Evolutionary conservation across 2,797 vertebrate genomes (phyloP), one percentile per base, ranked within the genome.

Genomic region (Mus caroli): DNA sequence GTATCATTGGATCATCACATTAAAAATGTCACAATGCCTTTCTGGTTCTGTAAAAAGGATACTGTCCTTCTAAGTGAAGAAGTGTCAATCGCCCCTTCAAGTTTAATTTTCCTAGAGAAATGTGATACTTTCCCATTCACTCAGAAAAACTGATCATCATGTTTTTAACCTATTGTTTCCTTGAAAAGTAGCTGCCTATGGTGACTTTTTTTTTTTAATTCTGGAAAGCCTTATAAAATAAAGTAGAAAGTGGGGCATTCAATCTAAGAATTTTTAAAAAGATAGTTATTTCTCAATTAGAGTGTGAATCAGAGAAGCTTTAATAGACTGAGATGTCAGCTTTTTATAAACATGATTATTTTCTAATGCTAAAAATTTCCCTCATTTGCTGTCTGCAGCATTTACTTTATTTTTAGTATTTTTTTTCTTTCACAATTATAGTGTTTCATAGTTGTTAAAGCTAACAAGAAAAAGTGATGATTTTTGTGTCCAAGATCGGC

Each of bases 381-480:
- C 56, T 94, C 73, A 86, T 80, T 93, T 91, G 4, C 3, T 95
- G 17, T 77, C 34, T 91, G 64, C 24, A 19, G 26, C 13, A 91
- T 94, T 95, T 84, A 58, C 58, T 90, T 91, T 92, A 75, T 91
- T 92, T 88, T 96, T 92, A 43, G 28, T 60, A 62, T 17, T 90
- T 76, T 89, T 76, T 96, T 83, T 34, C 71, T 85, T 92, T 58
- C n/a, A 85, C 26, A 91, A 85, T 87, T 87, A 75, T 37, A 76
- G 22, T 92, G 58, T 46, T 84, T 93, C 43, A 92, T 50, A 82
- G 22, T 76, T 89, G 26, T 85, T 93, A 94, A 95, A 95, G 12
- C 1, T 77, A 85, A 82, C 31, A 92, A 91, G 34, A 67, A 71
- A 90, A 82, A 90, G 46, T 76, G 40, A 52, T 43, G 22, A 52